Conservation (phyloP, 2,113 vertebrate species). For the Ameiurus melas region DNA sequence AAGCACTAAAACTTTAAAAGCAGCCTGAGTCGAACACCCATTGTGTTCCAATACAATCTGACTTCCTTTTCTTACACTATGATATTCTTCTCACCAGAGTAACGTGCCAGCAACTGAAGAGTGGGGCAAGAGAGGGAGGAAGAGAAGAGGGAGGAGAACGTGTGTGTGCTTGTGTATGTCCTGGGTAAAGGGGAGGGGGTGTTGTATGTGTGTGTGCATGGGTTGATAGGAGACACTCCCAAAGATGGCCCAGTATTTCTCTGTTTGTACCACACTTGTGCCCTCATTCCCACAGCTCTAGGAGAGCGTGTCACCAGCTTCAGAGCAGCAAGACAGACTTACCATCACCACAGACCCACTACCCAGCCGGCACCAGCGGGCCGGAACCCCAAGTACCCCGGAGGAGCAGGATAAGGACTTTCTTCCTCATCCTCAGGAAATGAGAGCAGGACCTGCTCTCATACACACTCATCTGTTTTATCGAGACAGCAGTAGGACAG, state of each 20-base stretch:
- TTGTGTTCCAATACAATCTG: conserved; percentile 93
- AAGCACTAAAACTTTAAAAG: conserved; percentile 51
- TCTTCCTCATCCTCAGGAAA: conserved; percentile 11
- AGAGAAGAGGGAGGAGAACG: conserved; percentile 66
- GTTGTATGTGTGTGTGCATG: conserved; percentile 40
- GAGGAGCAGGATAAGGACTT: conserved; percentile 19
- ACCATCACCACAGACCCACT: background rate
- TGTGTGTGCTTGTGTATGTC: conserved; percentile 18
- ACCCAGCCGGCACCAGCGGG: background rate
- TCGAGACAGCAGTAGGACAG: conserved; percentile 31
- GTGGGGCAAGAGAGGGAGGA: conserved; percentile 62
- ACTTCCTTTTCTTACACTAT: conserved; percentile 85
- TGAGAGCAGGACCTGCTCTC: background rate
- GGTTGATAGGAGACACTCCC: conserved; percentile 71
- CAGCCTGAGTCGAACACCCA: conserved; percentile 63
- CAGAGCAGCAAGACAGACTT: background rate
- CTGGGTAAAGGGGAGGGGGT: conserved; percentile 59
- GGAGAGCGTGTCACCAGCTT: conserved; percentile 1
- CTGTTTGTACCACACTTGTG: conserved; percentile 32
- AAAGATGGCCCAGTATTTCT: conserved; percentile 76
- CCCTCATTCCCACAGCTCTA: conserved; percentile 36
- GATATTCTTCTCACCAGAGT: conserved; percentile 84
- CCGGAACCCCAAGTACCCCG: conserved; percentile 11
- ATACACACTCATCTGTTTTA: conserved; percentile 1
- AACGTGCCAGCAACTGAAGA: conserved; percentile 61